Base-by-base conservation (phyloP, 2,797 vertebrate species). In the Halcyon leucocephala region DNA sequence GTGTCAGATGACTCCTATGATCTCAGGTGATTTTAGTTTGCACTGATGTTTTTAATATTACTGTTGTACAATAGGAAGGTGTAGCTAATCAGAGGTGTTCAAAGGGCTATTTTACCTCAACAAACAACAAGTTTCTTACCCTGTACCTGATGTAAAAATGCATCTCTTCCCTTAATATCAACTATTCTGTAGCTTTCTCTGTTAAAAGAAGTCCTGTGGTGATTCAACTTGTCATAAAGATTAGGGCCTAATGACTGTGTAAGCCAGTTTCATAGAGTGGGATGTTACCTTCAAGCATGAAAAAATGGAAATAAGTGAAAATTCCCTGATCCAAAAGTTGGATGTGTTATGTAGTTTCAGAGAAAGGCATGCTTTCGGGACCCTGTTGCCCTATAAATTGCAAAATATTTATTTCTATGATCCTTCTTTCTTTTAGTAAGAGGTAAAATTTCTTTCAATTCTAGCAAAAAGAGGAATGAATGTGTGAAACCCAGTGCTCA, bases 211-310 rank as follows among this genome's bases (percentile, higher is more conserved):
- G 39, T 49, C 15, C 18, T 60, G 28, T 12, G 1, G 19, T 65
- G 49, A 69, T 65, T 54, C 42, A 28, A 37, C 58, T 29, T 65
- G 22, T 29, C 29, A 2, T 74, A 44, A 39, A 24, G n/a, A 35
- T 55, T 26, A n/a, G 33, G 31, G 31, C 14, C 15, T 54, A 73
- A 37, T 33, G 51, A 54, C 22, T n/a, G 21, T 49, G 25, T 19
- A 82, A 42, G 25, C 18, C n/a, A 28, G 16, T 12, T 37, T 48
- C 1, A 1, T 46, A 64, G 35, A 1, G 0, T 49, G 17, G 5
- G 12, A 6, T 41, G 29, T 79, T 61, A 33, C 35, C 48, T 44
- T 73, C 29, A 65, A 70, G n/a, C 9, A 9, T 22, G 22, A n/a
- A 70, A 79, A 46, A 49, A 76, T 55, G n/a, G 29, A 55, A 70